phyloP scores from a whole-genome alignment of 2,113 vertebrate species.

The Plecturocebus donacophilus region DNA sequence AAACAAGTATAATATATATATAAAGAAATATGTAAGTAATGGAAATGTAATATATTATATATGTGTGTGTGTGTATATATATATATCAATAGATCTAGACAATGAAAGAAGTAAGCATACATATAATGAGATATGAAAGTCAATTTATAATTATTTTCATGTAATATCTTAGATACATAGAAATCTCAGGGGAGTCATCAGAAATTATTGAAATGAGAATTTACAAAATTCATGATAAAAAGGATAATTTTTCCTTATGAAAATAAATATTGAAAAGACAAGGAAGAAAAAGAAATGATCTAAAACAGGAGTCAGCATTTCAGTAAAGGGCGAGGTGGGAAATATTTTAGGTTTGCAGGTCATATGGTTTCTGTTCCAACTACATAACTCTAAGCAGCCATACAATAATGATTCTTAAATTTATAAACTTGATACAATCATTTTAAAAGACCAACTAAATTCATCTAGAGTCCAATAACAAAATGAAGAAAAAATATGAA shows the following conservation, averaged over 20 bases:
- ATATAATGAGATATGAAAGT: background rate
- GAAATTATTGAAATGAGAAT: background rate
- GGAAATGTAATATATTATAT: background rate
- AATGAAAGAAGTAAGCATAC: background rate
- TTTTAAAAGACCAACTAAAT: background rate
- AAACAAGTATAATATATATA: background rate
- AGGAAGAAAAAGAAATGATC: background rate
- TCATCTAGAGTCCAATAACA: background rate
- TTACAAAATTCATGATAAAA: background rate
- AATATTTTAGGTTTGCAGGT: background rate
- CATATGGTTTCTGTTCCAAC: background rate
- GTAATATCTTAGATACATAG: background rate
- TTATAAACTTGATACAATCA: background rate
- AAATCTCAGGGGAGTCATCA: background rate
- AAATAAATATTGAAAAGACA: background rate
- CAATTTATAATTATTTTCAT: background rate
- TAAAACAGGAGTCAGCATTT: background rate
- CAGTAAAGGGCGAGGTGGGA: background rate
- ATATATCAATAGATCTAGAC: background rate
- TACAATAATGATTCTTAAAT: background rate
- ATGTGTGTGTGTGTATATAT: no score
- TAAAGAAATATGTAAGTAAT: background rate
- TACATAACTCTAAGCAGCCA: background rate
- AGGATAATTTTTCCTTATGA: background rate
- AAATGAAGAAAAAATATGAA: background rate